Evolutionary conservation across 2,113 vertebrate genomes (phyloP).

Genomic region (Muntiacus reevesi): DNA sequence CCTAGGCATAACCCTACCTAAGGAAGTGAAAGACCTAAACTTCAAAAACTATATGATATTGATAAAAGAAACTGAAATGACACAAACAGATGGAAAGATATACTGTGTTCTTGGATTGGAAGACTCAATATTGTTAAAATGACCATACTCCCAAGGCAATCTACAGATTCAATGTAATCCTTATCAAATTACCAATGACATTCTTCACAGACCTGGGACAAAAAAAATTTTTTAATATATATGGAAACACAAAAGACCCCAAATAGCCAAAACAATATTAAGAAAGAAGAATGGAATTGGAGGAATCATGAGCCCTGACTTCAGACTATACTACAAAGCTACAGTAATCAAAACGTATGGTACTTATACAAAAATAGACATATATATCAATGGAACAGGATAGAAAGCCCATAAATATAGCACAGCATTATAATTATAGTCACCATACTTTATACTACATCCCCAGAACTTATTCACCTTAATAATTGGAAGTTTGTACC

Average conservation of each 20-base stretch:
- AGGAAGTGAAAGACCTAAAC: not conserved
- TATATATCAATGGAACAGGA: not conserved
- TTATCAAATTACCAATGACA: not conserved
- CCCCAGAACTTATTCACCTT: not conserved
- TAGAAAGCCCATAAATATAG: not conserved
- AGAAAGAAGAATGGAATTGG: not conserved
- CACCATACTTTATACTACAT: not conserved
- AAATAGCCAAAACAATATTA: not conserved
- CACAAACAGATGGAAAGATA: not conserved
- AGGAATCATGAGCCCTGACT: not conserved
- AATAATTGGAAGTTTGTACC: not conserved
- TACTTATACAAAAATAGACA: not conserved
- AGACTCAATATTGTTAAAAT: not conserved
- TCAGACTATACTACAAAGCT: not conserved
- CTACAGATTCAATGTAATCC: not conserved
- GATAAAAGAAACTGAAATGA: not conserved
- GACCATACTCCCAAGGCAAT: not conserved
- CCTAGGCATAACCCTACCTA: not conserved
- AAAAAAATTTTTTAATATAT: not conserved
- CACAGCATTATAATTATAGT: not conserved
- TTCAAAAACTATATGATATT: not conserved
- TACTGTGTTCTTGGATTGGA: not conserved
- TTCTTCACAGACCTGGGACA: not conserved
- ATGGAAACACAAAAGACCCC: not conserved
- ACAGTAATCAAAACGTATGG: not conserved